A percentile compares a stretch with the other conserved stretches of the same genome.
Conservation (phyloP, 2,797 vertebrate species). For the Clarias pachynema region DNA sequence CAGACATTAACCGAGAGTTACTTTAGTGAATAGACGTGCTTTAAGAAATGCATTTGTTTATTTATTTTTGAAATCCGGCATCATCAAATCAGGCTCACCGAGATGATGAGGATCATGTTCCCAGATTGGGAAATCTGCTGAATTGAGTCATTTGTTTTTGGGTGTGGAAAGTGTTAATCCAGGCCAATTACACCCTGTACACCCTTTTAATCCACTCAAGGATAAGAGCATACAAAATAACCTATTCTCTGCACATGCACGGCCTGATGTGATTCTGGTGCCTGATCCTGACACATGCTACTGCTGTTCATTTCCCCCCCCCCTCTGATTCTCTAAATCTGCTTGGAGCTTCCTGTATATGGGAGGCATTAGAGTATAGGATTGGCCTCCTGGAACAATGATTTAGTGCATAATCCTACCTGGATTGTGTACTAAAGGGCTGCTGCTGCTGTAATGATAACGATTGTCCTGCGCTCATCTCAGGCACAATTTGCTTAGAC, state of each 20-base stretch:
- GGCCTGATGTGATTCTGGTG: neutral
- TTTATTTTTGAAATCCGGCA: no score
- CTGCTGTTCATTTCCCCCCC: neutral
- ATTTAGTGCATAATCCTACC: neutral
- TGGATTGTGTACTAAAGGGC: neutral
- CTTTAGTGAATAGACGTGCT: neutral
- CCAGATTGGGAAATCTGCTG: neutral
- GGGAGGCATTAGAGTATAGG: neutral
- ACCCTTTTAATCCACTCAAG: neutral
- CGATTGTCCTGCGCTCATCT: neutral
- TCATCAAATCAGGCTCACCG: neutral
- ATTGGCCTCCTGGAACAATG: neutral
- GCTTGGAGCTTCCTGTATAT: neutral
- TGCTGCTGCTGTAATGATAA: neutral
- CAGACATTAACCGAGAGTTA: neutral
- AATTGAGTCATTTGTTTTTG: neutral
- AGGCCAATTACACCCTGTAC: neutral
- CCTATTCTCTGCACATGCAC: neutral
- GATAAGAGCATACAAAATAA: neutral
- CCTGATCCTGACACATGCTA: neutral
- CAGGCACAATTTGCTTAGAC: neutral
- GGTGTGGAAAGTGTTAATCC: neutral
- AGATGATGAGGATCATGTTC: neutral
- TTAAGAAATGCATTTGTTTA: no score
- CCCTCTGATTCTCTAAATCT: neutral